Conservation (phyloP, 2,888 invertebrate species). For the Leistus spinibarbis region DNA sequence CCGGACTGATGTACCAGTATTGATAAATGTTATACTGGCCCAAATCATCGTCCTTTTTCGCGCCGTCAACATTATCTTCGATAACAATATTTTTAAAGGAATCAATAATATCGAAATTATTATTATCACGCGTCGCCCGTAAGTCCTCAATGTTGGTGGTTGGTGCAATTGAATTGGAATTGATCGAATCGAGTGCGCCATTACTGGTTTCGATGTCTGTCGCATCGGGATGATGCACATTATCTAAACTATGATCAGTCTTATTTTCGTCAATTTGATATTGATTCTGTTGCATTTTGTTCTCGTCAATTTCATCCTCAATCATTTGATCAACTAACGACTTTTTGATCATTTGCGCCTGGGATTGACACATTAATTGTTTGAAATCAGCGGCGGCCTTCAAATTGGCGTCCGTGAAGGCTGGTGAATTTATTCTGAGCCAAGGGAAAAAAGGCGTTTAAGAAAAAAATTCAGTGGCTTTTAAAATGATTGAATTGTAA, state of each 20-base stretch:
- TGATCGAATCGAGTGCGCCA: background rate
- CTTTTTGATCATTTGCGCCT: constrained; percentile 21
- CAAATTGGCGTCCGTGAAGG: constrained; percentile 32
- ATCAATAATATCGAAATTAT: background rate
- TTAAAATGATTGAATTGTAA: background rate
- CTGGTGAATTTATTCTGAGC: constrained; percentile 46
- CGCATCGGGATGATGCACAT: background rate
- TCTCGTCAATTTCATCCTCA: background rate
- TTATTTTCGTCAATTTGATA: background rate
- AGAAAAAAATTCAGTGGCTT: background rate
- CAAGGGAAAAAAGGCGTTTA: background rate
- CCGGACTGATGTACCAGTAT: constrained; percentile 63
- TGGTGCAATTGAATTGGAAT: background rate
- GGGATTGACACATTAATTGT: constrained; percentile 23
- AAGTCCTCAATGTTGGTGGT: background rate
- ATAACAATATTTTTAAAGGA: constrained; percentile 44
- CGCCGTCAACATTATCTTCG: constrained; percentile 46
- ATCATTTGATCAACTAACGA: background rate
- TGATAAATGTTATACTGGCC: constrained; percentile 62
- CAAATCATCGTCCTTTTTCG: constrained; percentile 50
- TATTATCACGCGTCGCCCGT: background rate
- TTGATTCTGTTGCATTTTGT: too few species aligned
- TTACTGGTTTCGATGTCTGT: background rate
- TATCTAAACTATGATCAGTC: constrained; percentile 17
- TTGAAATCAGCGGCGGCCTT: constrained; percentile 33